These are phyloP conservation scores for Oopsacas minuta DNA, from an alignment of 37 sponge, comb jelly and placozoan genomes.

Conservation along the genomic window DNA sequence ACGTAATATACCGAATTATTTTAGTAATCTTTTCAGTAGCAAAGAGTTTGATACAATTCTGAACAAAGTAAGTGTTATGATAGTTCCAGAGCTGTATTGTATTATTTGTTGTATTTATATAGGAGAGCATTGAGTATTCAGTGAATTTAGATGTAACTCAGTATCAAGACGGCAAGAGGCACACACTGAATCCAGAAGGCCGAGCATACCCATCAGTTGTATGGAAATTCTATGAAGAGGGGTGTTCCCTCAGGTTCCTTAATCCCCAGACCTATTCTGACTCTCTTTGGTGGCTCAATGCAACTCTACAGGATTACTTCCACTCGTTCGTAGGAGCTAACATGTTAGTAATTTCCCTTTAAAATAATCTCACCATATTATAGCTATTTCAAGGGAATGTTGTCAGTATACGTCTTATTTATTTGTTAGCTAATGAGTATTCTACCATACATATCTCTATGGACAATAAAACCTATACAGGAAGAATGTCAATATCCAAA, in stretches of 20 bases:
- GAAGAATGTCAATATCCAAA: not conserved
- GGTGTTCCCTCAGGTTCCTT: conserved; percentile 79
- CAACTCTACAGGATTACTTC: conserved; percentile 81
- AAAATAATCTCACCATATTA: not conserved
- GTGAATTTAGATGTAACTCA: conserved; percentile 74
- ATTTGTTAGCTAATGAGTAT: conserved; percentile 3
- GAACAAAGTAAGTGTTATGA: conserved; percentile 31
- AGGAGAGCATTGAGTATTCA: conserved; percentile 60
- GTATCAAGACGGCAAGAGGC: conserved; percentile 59
- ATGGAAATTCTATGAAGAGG: conserved; percentile 61
- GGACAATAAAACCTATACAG: not conserved
- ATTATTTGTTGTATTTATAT: not conserved
- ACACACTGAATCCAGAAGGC: conserved; percentile 70
- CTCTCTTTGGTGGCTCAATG: conserved; percentile 64
- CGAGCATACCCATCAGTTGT: conserved; percentile 51
- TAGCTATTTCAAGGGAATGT: not conserved
- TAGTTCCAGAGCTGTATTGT: not conserved
- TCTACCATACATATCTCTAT: not conserved
- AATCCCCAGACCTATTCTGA: conserved; percentile 80
- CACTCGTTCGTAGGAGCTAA: conserved; percentile 72
- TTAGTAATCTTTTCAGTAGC: conserved; percentile 63
- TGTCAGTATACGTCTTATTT: not conserved
- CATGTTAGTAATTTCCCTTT: conserved; percentile 60
- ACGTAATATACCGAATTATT: conserved; percentile 46
- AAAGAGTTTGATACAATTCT: conserved; percentile 67